Evolutionary conservation across 1,140 invertebrate genomes (phyloP), one percentile per base, ranked within the genome.

Genomic region (Stegodyphus dumicola): DNA sequence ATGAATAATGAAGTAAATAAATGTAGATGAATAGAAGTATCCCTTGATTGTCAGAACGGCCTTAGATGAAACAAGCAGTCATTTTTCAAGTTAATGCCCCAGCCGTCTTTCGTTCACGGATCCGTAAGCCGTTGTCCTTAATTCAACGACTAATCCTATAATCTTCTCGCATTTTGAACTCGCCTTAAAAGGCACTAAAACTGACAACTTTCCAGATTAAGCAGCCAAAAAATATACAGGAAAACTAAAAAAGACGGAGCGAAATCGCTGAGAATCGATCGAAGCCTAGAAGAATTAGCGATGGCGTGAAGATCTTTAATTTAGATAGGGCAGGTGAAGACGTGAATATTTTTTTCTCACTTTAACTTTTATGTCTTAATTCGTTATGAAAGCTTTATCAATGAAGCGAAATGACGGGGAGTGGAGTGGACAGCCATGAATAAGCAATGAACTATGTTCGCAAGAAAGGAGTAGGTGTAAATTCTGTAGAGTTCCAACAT

Each of bases 311-410:
- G 80, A 83, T 83, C 80, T 83, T 83, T 83, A 83, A 83, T 83
- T 83, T 75, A 83, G 80, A 83, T 83, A 83, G 56, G 51, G 80
- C 78, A 80, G 78, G 78, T 80, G 54, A 49, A 71, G 51, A 33
- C 33, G 33, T 33, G 33, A 33, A 33, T 33, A 33, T 3, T 33
- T 33, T 33, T 33, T 33, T 33, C 33, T 33, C 33, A 33, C 33
- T 3, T 33, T 33, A 33, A 33, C 33, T 33, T 33, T 33, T 33
- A 33, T 33, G 33, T 33, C 33, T 33, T 33, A 33, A 33, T 80
- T 56, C 5, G 67, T 70, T 80, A 80, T 71, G 70, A 80, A 80
- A 60, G 78, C n/a, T 66, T 80, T 80, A 80, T 80, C 78, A 80
- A 80, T 80, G 78, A 52, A 80, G 67, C 69, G 67, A 53, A 80